Percentiles rank a stretch among this genome's conserved stretches.
These are phyloP conservation scores for Cylas formicarius DNA, from an alignment of 1,140 invertebrate species.

Conservation along the genomic window DNA sequence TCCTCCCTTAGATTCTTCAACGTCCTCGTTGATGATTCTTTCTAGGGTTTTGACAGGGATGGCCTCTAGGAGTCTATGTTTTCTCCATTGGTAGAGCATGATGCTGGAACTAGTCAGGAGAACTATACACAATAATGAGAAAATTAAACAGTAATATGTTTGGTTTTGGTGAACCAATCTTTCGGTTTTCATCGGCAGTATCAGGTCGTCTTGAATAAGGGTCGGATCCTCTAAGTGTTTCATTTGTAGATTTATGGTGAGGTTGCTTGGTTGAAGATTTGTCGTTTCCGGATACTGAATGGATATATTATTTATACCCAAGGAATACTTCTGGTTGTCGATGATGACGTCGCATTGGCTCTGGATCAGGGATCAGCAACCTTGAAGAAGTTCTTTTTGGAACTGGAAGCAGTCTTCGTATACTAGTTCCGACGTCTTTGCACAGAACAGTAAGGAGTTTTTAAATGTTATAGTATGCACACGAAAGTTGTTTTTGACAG, in stretches of 20 bases:
- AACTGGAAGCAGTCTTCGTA: conserved; percentile 8
- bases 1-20: no score
- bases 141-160: no score
- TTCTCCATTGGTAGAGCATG: no score
- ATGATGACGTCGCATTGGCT: conserved; percentile 6
- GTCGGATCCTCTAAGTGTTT: conserved; percentile 5
- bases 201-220: conserved; percentile 1
- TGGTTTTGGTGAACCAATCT: no score
- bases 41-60: no score
- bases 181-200: conserved; percentile 2
- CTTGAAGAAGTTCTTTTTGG: not conserved
- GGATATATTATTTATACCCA: conserved; percentile 5
- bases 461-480: conserved; percentile 6
- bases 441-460: conserved; percentile 5
- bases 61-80: no score
- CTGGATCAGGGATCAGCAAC: conserved; percentile 4
- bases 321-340: not conserved
- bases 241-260: not conserved
- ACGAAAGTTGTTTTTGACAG: not conserved
- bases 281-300: not conserved
- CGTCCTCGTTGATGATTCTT: no score
- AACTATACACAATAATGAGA: no score
- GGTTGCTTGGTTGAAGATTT: not conserved
- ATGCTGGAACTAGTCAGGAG: no score
- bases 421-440: not conserved